Base-by-base conservation (phyloP, 2,888 invertebrate species). In the Deilephila elpenor region DNA sequence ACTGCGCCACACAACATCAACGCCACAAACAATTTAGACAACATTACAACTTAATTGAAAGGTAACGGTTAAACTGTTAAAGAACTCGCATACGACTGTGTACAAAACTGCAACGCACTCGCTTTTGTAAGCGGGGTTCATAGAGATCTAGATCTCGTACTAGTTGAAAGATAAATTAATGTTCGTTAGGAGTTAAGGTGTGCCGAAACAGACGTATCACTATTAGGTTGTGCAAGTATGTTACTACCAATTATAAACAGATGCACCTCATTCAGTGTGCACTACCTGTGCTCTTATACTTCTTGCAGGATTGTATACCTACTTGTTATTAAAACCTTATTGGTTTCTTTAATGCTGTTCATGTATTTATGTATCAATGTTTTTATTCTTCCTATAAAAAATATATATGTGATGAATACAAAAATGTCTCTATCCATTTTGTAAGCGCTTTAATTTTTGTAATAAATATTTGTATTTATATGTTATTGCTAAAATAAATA, bases 131-230 rank as follows among this genome's bases (percentile, higher is more conserved):
- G 84, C 86, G 79, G 78, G 77, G 77, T 86, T 89, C 78, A 92
- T 91, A 94, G 92, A 92, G 93, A 89, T 92, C 89, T 90, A 91
- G 89, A 90, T 89, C 88, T 89, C 83, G 82, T 85, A 86, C 88
- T 79, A 88, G 86, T 89, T 89, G 87, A 89, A 87, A 87, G 85
- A 87, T 89, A 86, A 88, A 88, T 91, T 90, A 87, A 89, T 83
- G 85, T 77, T 81, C 74, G 79, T 77, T 79, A 78, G 81, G 78
- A 80, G 81, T 81, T 82, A 80, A 82, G 85, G 86, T 84, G 85
- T 84, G 86, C 84, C 86, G 84, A 85, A 88, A 86, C 82, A 76
- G 73, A 74, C 78, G 77, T 81, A 80, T 74, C 77, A 80, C 80
- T 76, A 73, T 77, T 62, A 74, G 53, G 80, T 89, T 87, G 85